Conservation (phyloP, 2,888 invertebrate genomes). For the Phalera bucephala region DNA sequence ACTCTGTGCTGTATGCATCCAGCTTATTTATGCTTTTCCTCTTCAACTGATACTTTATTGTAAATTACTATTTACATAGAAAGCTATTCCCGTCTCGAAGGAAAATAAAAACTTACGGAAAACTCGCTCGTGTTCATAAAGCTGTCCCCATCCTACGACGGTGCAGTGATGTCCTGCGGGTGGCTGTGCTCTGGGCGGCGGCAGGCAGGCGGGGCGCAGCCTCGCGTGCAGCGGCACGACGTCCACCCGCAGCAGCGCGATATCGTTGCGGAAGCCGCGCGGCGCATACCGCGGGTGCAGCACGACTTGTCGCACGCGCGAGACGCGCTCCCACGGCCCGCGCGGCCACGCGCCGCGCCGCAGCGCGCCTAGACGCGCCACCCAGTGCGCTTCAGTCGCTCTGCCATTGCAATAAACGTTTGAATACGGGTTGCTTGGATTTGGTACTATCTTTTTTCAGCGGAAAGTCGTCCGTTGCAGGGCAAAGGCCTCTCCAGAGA, state of each 20-base stretch:
- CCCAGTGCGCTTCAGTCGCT: conserved; percentile 90
- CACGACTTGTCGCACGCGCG: conserved; percentile 85
- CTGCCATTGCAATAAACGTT: conserved; percentile 53
- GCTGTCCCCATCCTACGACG: conserved; percentile 92
- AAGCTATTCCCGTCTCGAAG: too few relatives aligned
- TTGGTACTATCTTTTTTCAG: too few relatives aligned
- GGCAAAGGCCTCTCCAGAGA: too few relatives aligned
- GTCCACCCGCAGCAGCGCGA: conserved; percentile 86
- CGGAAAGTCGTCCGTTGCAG: too few relatives aligned
- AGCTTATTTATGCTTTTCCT: too few relatives aligned
- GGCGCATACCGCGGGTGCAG: conserved; percentile 90
- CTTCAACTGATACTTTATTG: too few relatives aligned
- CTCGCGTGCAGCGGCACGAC: conserved; percentile 80
- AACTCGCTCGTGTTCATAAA: conserved; percentile 89
- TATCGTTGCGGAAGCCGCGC: conserved; percentile 90
- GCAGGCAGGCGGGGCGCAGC: conserved; percentile 77
- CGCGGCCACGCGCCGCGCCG: conserved; percentile 88
- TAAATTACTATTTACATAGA: too few relatives aligned
- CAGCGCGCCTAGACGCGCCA: conserved; percentile 89
- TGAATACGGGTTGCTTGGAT: background rate
- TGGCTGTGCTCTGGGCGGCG: conserved; percentile 82
- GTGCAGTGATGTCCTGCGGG: conserved; percentile 88
- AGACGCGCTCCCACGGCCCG: conserved; percentile 89
- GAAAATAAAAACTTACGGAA: conserved; percentile 92
- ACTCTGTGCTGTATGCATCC: too few relatives aligned